phyloP scores from a whole-genome alignment of 2,888 invertebrate species.

The Drosophila stalkeri region DNA sequence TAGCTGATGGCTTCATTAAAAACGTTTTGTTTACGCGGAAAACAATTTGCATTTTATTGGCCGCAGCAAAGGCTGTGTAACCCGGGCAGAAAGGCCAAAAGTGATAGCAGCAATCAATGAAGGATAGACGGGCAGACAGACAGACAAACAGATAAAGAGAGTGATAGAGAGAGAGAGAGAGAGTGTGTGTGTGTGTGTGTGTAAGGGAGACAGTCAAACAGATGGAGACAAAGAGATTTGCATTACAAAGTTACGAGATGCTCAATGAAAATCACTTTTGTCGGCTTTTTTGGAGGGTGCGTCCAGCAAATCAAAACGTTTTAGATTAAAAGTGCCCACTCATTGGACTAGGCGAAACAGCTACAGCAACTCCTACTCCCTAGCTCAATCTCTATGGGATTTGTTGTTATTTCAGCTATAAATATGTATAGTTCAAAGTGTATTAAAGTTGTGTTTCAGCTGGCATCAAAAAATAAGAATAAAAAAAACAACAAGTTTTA shows the following conservation, averaged over 20 bases:
- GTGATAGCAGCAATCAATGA: constrained; percentile 57
- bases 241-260: constrained; percentile 65
- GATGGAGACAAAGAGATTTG: constrained; percentile 50
- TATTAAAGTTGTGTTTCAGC: constrained; percentile 35
- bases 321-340: constrained; percentile 61
- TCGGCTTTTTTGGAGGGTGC: constrained; percentile 35
- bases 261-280: constrained; percentile 65
- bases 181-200: too few relatives aligned
- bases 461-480: constrained; percentile 1
- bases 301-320: constrained; percentile 40
- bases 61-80: constrained; percentile 40
- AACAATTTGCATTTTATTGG: constrained; percentile 77
- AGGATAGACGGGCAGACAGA: constrained; percentile 30
- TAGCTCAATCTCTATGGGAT: neutral
- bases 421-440: constrained; percentile 48
- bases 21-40: constrained; percentile 57
- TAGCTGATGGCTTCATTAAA: constrained; percentile 35
- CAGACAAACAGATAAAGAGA: constrained; percentile 1
- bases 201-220: neutral
- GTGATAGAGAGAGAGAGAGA: neutral
- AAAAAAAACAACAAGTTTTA: constrained; percentile 46
- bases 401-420: constrained; percentile 37
- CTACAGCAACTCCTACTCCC: neutral
- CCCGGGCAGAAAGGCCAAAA: constrained; percentile 24
- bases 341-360: constrained; percentile 19